phyloP scores from a whole-genome alignment of 1,140 invertebrate genomes.

The Meloidogyne hapla region DNA sequence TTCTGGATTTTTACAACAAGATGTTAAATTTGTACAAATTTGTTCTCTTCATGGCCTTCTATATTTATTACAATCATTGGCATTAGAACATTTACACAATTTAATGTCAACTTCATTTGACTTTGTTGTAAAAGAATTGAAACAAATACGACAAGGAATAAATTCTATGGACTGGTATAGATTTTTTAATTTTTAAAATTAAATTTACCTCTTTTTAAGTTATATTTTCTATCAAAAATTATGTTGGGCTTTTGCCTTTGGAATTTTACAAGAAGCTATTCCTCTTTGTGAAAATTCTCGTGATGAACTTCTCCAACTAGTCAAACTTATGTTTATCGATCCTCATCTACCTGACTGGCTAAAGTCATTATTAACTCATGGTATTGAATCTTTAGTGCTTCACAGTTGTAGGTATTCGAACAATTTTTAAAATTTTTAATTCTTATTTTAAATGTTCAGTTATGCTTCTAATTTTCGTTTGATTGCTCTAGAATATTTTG shows the following conservation, averaged over 20 bases:
- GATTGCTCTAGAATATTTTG: slow-evolving; percentile 45
- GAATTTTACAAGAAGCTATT: not conserved
- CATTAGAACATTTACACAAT: slow-evolving; percentile 33
- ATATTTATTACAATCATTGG: slow-evolving; percentile 53
- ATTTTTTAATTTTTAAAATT: not conserved
- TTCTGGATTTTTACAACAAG: slow-evolving; percentile 14
- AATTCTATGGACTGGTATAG: slow-evolving; percentile 37
- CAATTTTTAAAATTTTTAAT: not conserved
- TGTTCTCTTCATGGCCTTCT: slow-evolving; percentile 52
- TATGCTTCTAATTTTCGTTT: slow-evolving; percentile 38
- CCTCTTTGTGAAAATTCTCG: not conserved
- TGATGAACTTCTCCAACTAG: slow-evolving; percentile 38
- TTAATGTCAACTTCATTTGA: slow-evolving; percentile 26
- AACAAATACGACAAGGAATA: slow-evolving; percentile 35
- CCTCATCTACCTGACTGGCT: slow-evolving; percentile 47
- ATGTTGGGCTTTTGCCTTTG: not conserved
- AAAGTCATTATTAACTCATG: slow-evolving; percentile 43
- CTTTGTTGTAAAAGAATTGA: slow-evolving; percentile 49
- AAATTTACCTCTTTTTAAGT: slow-evolving; percentile 19
- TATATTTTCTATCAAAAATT: slow-evolving; percentile 33
- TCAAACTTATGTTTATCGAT: slow-evolving; percentile 44
- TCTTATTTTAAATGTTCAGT: not conserved
- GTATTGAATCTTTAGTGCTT: slow-evolving; percentile 53
- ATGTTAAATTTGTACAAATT: slow-evolving; percentile 43
- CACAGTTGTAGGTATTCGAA: slow-evolving; percentile 42